Percentiles rank a stretch among this genome's conserved stretches.
phyloP scores from a whole-genome alignment of 2,797 vertebrate genomes.

The Valencia hispanica region DNA sequence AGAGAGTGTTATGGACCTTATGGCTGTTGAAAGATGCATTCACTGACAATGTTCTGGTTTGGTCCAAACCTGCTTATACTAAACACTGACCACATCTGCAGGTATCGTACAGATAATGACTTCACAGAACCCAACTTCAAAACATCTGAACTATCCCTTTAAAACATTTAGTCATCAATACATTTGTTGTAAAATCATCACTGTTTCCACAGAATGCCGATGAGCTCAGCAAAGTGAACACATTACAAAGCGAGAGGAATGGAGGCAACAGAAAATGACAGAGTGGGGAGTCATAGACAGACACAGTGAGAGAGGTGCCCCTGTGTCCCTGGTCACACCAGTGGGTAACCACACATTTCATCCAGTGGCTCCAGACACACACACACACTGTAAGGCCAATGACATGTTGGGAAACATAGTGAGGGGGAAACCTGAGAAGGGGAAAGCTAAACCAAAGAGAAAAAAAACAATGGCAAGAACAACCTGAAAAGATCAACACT shows the following conservation, averaged over 20 bases:
- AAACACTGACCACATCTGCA: not conserved
- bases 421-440: conserved; percentile 76
- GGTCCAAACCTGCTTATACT: not conserved
- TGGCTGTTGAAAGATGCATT: too few species aligned
- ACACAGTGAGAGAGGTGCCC: conserved; percentile 61
- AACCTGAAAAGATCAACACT: conserved; percentile 51
- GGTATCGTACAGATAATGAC: not conserved
- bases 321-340: conserved; percentile 70
- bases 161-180: not conserved
- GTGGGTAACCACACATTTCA: conserved; percentile 72
- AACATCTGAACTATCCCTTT: too few species aligned
- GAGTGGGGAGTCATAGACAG: conserved; percentile 17
- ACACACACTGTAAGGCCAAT: conserved; percentile 62
- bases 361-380: conserved; percentile 68
- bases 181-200: not conserved
- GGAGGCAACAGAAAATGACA: conserved; percentile 31
- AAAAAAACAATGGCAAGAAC: conserved; percentile 70
- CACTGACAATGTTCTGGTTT: too few species aligned
- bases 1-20: too few species aligned
- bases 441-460: conserved; percentile 70
- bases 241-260: not conserved
- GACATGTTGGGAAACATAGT: conserved; percentile 75
- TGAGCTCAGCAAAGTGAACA: not conserved
- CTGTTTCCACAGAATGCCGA: not conserved
- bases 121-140: not conserved